Base-by-base conservation (phyloP, 1,140 invertebrate species). In the Harpegnathos saltator region DNA sequence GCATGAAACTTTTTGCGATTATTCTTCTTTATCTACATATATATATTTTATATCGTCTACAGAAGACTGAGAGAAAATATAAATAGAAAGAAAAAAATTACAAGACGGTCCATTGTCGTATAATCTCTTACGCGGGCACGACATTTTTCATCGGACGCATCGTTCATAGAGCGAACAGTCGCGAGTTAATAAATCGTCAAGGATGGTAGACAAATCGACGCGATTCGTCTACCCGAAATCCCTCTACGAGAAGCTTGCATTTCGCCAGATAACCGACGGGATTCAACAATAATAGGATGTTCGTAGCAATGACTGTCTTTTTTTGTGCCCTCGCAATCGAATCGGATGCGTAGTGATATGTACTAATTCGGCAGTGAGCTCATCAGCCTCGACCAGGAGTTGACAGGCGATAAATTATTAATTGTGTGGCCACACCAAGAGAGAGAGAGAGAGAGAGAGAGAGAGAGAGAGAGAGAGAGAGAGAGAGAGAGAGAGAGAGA, bases 331-430 rank as follows among this genome's bases (percentile, higher is more conserved):
- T 77, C 24, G 14, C 38, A 59, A 81, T 81, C 22, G 58, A 69
- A 81, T 72, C 59, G 72, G 72, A 81, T 58, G 33, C 54, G 26
- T 58, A 59, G 44, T 58, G 66, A 59, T 72, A 38, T 81, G 72
- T 78, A 68, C 56, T 83, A 77, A 77, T 77, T 87, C 17, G 78
- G 56, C 48, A 80, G 78, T 11, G 14, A n/a, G 26, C 65, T 75
- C 68, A 86, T 73, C 17, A 11, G 15, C 52, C 48, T 52, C n/a
- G 77, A 54, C 71, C 52, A 48, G 24, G 26, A 44, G 72, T 44
- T 33, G 86, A 83, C 72, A 88, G 84, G 85, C 78, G 74, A 89
- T 89, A 89, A 89, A 89, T 89, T 88, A 89, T 89, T 89, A 89
- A 89, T 89, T 83, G 81, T 61, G 33, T 83, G 77, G 56, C 65